These are phyloP conservation scores for Xiphorhynchus elegans DNA, from an alignment of 2,113 vertebrate species.

Conservation along the genomic window DNA sequence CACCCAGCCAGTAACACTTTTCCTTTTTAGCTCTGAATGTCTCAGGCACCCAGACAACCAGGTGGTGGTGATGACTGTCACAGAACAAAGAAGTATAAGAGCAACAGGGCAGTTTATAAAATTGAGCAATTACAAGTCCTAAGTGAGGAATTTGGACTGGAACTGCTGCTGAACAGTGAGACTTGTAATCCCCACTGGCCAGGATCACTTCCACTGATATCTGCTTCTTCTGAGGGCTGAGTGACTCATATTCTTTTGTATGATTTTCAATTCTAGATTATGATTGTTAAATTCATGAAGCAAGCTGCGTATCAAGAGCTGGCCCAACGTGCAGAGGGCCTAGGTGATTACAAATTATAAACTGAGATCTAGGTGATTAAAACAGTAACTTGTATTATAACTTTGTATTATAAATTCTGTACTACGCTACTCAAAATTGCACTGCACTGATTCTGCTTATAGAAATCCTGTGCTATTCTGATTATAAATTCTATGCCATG, in stretches of 20 bases:
- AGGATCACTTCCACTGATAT: neutral
- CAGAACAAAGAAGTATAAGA: neutral
- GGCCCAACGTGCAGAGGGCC: neutral
- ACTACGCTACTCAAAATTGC: fast-evolving
- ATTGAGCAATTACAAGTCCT: neutral
- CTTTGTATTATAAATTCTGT: neutral
- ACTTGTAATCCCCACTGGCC: fast-evolving
- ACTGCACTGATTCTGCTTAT: neutral
- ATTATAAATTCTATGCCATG: neutral
- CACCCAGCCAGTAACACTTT: neutral
- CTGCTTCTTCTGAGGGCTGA: fast-evolving
- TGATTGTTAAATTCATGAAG: neutral
- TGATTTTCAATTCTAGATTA: neutral
- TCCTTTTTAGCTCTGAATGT: neutral
- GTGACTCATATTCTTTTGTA: neutral
- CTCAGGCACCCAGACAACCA: neutral
- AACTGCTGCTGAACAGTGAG: neutral
- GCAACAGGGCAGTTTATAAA: neutral
- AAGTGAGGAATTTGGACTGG: neutral
- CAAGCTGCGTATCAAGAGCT: neutral
- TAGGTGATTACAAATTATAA: neutral
- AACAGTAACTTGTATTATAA: neutral
- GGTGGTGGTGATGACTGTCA: neutral
- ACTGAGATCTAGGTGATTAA: neutral
- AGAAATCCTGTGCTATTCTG: neutral